A percentile compares a stretch with the other conserved stretches of the same genome.
These are phyloP conservation scores for Conomelus anceps DNA, from an alignment of 2,888 invertebrate genomes.

Conservation along the genomic window DNA sequence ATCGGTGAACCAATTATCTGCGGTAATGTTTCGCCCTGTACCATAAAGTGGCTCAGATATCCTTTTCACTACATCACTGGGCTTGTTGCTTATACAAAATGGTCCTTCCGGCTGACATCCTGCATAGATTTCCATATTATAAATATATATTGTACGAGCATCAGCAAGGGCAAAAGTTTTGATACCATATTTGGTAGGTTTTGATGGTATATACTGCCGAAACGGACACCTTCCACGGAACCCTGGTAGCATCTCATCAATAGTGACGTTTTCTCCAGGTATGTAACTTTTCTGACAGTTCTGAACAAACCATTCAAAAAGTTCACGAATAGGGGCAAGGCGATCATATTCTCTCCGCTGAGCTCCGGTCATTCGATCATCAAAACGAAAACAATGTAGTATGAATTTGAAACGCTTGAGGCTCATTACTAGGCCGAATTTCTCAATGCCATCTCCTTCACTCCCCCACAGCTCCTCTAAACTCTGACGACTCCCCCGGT, in stretches of 20 bases:
- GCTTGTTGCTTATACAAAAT: slow-evolving; percentile 22
- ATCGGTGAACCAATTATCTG: slow-evolving; percentile 36
- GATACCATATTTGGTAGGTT: slow-evolving; percentile 37
- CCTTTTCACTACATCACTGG: slow-evolving; percentile 25
- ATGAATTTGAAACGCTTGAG: slow-evolving; percentile 28
- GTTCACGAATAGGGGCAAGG: slow-evolving; percentile 34
- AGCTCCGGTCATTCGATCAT: background rate
- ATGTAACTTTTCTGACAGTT: slow-evolving; percentile 34
- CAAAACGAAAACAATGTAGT: slow-evolving; percentile 24
- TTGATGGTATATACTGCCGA: slow-evolving; percentile 35
- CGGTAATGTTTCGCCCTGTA: slow-evolving; percentile 35
- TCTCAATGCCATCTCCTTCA: slow-evolving; percentile 31
- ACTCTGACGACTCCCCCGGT: slow-evolving; percentile 25
- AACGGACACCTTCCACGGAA: slow-evolving; percentile 35
- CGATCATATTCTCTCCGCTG: slow-evolving; percentile 25
- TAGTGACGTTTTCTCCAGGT: slow-evolving; percentile 30
- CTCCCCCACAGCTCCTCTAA: slow-evolving; percentile 32
- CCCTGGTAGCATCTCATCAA: slow-evolving; percentile 34
- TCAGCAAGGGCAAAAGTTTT: slow-evolving; percentile 35
- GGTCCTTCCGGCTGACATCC: slow-evolving; percentile 29
- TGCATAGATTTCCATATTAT: slow-evolving; percentile 29
- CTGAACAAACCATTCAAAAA: slow-evolving; percentile 35
- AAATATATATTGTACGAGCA: slow-evolving; percentile 21
- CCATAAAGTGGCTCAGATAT: slow-evolving; percentile 24
- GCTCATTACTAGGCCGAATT: slow-evolving; percentile 31